These are phyloP conservation scores for Epizoanthus fatuus DNA, from an alignment of 92 coral and sea anemone species.

Conservation along the genomic window DNA sequence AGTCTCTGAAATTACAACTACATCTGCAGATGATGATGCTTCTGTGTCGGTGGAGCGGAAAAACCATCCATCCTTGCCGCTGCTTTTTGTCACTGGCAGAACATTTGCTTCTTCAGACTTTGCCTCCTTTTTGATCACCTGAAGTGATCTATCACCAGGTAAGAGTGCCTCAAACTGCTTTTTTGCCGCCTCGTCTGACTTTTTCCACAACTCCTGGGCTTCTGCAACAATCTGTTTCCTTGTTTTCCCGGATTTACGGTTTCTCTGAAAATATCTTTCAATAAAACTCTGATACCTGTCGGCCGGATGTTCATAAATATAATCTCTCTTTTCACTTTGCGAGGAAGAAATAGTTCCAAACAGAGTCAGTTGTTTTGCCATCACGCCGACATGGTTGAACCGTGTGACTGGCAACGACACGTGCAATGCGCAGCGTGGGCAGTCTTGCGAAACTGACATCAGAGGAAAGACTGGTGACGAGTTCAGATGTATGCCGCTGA, in stretches of 20 bases:
- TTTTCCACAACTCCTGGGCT: constrained; percentile 16
- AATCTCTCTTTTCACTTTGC: constrained; percentile 20
- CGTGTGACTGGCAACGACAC: not conserved
- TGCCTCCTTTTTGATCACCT: not conserved
- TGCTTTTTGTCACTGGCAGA: constrained; percentile 16
- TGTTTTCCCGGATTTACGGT: constrained; percentile 21
- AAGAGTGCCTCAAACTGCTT: not conserved
- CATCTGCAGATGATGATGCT: constrained; percentile 13
- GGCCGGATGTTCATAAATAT: constrained; percentile 28
- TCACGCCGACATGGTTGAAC: constrained; percentile 11
- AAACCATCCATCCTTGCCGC: constrained; percentile 32
- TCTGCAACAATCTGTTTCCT: constrained; percentile 23
- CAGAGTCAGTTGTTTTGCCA: constrained; percentile 28
- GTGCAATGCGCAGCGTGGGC: no score
- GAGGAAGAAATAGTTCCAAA: constrained; percentile 17
- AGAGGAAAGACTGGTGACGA: constrained; percentile 24
- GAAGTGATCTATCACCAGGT: constrained; percentile 12
- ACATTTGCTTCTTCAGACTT: not conserved
- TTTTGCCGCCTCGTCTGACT: constrained; percentile 9
- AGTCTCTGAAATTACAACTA: constrained; percentile 2
- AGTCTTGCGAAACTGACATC: not conserved
- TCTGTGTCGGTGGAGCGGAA: not conserved
- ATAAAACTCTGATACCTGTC: constrained; percentile 25
- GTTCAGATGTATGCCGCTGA: constrained; percentile 6
- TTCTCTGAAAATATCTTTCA: constrained; percentile 24